Conservation (phyloP, 2,888 invertebrate genomes). For the Dyspetes luteomarginatus region DNA sequence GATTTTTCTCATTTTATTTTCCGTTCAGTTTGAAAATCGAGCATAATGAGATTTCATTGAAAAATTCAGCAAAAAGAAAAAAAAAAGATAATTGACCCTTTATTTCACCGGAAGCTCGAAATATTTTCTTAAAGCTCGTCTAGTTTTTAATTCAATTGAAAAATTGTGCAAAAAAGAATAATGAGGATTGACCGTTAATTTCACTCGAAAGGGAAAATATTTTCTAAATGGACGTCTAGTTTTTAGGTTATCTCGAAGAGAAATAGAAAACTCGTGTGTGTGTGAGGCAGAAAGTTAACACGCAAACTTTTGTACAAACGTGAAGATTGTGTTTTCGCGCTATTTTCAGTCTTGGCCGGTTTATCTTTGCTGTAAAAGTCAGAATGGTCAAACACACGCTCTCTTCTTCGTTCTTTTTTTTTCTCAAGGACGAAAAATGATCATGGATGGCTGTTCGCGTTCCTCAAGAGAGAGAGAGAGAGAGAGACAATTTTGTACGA, state of each 20-base stretch:
- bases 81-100: not conserved
- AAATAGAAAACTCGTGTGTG: too few relatives aligned
- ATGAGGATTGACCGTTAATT: too few relatives aligned
- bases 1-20: too few relatives aligned
- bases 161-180: not conserved
- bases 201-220: too few relatives aligned
- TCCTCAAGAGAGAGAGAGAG: not conserved
- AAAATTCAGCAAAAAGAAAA: too few relatives aligned
- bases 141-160: too few relatives aligned
- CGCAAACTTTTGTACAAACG: not conserved
- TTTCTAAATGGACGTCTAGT: too few relatives aligned
- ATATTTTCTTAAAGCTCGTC: too few relatives aligned
- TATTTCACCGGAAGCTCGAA: not conserved
- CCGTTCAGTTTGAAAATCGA: too few relatives aligned
- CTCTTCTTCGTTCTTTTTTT: conserved; percentile 17
- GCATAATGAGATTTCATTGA: too few relatives aligned
- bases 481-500: conserved; percentile 8
- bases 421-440: conserved; percentile 45
- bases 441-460: conserved; percentile 27
- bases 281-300: not conserved
- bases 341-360: not conserved
- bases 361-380: conserved; percentile 9
- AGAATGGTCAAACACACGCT: conserved; percentile 12
- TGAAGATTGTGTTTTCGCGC: conserved; percentile 3
- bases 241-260: too few relatives aligned